These are phyloP conservation scores for Metalampra italica DNA, from an alignment of 2,888 invertebrate species.

Conservation along the genomic window DNA sequence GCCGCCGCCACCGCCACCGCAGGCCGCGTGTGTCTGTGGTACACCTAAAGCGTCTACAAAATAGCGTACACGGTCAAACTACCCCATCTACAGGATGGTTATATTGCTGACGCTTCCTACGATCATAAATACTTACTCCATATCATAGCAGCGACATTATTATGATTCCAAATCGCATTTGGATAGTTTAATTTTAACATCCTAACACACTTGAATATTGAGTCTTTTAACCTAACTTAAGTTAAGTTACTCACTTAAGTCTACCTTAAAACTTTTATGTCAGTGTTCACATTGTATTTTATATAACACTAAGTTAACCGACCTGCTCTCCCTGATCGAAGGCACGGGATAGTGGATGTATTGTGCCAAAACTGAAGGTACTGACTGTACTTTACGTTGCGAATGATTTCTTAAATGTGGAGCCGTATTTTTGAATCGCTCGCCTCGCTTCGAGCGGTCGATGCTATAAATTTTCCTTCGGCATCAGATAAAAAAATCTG, in stretches of 20 bases:
- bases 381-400: background rate
- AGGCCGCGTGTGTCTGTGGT: no score
- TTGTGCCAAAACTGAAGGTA: constrained; percentile 44
- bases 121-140: background rate
- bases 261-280: background rate
- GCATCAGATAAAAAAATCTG: no score
- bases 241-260: background rate
- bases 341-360: constrained; percentile 54
- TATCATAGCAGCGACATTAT: background rate
- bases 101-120: no score
- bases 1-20: no score
- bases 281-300: background rate
- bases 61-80: no score
- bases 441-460: no score
- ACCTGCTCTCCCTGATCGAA: constrained; percentile 56
- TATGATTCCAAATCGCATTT: background rate
- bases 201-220: background rate
- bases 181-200: background rate
- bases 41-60: no score
- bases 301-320: constrained; percentile 22
- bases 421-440: no score
- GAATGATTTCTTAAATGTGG: no score
- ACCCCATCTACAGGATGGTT: no score
- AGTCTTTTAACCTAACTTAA: no score
- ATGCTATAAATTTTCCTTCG: no score